Base-by-base conservation (phyloP, 2,797 vertebrate genomes). In the Oryzias dopingdopingensis region DNA sequence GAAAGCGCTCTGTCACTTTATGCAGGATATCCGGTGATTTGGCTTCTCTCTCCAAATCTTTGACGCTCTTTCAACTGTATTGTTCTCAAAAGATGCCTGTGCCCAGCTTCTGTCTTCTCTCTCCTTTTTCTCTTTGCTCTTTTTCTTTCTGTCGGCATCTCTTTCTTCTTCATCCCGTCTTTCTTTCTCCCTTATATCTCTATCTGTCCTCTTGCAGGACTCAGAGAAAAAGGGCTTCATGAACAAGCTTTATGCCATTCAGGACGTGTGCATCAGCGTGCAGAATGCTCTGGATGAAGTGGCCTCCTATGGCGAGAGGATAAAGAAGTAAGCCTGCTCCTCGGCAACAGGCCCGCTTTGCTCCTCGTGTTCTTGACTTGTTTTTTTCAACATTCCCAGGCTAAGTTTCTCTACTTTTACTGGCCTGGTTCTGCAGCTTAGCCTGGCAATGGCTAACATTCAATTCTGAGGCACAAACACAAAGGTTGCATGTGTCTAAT, bases 191-290 rank as follows among this genome's bases (percentile, higher is more conserved):
- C 53, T 70, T 73, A 77, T 76, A 81, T 79, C 82, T 85, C 80
- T 85, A 84, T 87, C 85, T 86, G 76, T 86, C 72, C 79, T 76
- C 72, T 80, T 88, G 87, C 88, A 98, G 97, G 96, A 99, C 81
- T 90, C 92, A n/a, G 96, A 98, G 88, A 96, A 94, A 88, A 99
- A 97, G 81, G 95, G 96, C 82, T 97, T 99, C 93, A 96, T 99
- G 89, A 94, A 97, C 90, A 98, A 96, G 92, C 92, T 99, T 70
- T 98, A 96, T 87, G 96, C 95, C 89, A 96, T 98, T 90, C 96
- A 98, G 88, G 96, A 98, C 81, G 96, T 99, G 76, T 98, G 96
- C 84, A 92, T 98, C 91, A 96, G 94, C 75, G 95, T 98, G 79
- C 97, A 99, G 92, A 95, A 93, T 85, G 92, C 95, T 37, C 94